A percentile compares a stretch with the other conserved stretches of the same genome.
These are phyloP conservation scores for Leptodactylus fuscus DNA, from an alignment of 2,113 vertebrate species.

Conservation along the genomic window DNA sequence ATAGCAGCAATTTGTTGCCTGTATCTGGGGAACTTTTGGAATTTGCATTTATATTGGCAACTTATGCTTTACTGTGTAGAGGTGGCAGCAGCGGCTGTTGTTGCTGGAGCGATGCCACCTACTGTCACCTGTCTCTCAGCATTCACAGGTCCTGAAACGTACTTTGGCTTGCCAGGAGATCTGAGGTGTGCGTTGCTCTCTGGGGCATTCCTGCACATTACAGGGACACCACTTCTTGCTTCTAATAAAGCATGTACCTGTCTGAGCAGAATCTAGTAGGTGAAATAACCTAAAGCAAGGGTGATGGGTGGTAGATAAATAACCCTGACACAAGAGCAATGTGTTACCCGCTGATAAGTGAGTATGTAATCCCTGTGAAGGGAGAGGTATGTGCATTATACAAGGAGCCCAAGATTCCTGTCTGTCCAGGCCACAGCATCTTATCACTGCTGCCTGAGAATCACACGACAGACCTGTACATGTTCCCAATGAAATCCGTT, in stretches of 20 bases:
- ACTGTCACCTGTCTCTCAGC: slow-evolving; percentile 75
- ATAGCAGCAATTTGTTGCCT: slow-evolving; percentile 69
- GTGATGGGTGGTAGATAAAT: slow-evolving; percentile 17
- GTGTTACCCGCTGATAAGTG: slow-evolving; percentile 48
- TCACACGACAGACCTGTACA: slow-evolving; percentile 17
- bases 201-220: neutral
- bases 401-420: slow-evolving; percentile 27
- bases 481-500: neutral
- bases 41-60: slow-evolving; percentile 92
- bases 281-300: slow-evolving; percentile 2
- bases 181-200: neutral
- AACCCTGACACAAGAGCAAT: slow-evolving; percentile 36
- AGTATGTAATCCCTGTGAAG: slow-evolving; percentile 27
- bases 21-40: slow-evolving; percentile 77
- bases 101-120: slow-evolving; percentile 64
- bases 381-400: slow-evolving; percentile 50
- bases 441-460: slow-evolving; percentile 15
- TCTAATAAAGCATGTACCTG: neutral
- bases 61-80: slow-evolving; percentile 81
- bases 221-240: neutral
- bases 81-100: slow-evolving; percentile 29
- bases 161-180: neutral
- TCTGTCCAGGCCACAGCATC: slow-evolving; percentile 63
- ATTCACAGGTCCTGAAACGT: slow-evolving; percentile 68
- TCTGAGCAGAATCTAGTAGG: slow-evolving; percentile 1